Conservation (phyloP, 1,140 invertebrate genomes). For the Atopsyche davidsoni region DNA sequence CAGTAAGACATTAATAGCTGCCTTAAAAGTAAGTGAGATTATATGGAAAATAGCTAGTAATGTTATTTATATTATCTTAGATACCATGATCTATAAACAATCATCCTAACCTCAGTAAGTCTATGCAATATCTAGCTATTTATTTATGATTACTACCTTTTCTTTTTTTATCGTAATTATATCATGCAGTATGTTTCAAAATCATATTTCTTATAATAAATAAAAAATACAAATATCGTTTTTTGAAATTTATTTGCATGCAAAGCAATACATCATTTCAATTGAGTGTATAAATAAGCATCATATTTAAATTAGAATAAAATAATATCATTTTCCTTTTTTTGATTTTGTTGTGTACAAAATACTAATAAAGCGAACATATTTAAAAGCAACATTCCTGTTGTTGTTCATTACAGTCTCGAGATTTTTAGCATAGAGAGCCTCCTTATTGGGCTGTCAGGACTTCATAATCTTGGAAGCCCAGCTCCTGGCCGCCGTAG, state of each 20-base stretch:
- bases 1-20: too few species aligned
- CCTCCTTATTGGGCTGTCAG: constrained; percentile 42
- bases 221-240: neutral
- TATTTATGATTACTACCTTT: neutral
- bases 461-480: constrained; percentile 61
- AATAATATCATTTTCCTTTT: constrained; percentile 10
- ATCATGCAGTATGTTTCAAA: too few species aligned
- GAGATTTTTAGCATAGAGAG: too few species aligned
- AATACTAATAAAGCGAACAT: neutral
- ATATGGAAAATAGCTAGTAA: too few species aligned
- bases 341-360: neutral
- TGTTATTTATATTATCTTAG: too few species aligned
- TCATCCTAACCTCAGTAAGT: neutral
- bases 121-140: neutral
- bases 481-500: constrained; percentile 60
- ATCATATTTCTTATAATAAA: neutral
- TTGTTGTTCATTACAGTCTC: too few species aligned
- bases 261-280: constrained; percentile 1
- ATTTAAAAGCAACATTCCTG: too few species aligned
- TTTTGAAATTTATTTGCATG: constrained; percentile 1
- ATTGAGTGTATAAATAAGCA: constrained; percentile 11
- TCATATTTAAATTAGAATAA: constrained; percentile 1
- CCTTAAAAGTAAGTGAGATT: too few species aligned
- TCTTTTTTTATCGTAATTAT: too few species aligned
- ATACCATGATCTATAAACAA: too few species aligned